phyloP scores from a whole-genome alignment of 2,888 invertebrate genomes.

The Argyresthia albistria region DNA sequence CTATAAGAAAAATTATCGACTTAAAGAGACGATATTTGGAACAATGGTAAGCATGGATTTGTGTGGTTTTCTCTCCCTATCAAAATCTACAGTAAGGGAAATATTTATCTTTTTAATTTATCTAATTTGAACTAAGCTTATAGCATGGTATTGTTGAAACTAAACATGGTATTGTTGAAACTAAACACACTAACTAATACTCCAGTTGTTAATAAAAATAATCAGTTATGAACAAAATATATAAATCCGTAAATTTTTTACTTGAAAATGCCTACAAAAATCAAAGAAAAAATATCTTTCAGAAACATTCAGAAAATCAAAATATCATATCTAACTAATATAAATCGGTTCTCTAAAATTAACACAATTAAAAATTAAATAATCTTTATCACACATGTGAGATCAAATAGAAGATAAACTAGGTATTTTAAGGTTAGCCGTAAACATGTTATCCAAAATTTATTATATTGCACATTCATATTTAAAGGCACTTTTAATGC shows the following conservation, averaged over 20 bases:
- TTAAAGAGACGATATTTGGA: background rate
- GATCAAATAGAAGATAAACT: background rate
- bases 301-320: background rate
- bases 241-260: background rate
- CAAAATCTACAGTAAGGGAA: no score
- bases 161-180: no score
- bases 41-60: background rate
- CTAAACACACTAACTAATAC: no score
- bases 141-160: no score
- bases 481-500: background rate
- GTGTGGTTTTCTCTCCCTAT: no score
- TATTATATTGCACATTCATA: no score
- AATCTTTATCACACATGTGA: background rate
- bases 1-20: background rate
- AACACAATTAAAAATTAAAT: background rate
- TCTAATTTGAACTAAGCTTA: no score
- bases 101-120: no score
- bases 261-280: background rate
- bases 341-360: background rate
- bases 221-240: background rate
- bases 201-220: background rate
- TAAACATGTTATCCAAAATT: background rate
- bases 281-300: background rate
- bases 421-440: no score
- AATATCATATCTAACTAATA: background rate